Evolutionary conservation across 1,140 invertebrate species (phyloP).

Genomic region (Diachasma alloeum): DNA sequence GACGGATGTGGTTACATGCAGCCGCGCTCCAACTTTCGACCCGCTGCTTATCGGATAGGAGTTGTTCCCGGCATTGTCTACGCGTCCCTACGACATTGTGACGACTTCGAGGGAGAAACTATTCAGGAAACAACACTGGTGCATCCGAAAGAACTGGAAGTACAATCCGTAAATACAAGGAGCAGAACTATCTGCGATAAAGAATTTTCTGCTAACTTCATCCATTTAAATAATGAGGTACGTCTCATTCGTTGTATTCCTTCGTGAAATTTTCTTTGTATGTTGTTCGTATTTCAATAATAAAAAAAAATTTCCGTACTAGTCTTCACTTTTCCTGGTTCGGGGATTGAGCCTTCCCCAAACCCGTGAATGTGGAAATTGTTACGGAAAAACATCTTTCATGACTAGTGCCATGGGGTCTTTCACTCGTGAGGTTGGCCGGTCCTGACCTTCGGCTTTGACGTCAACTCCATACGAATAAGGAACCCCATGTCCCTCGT

Average conservation of each 20-base stretch:
- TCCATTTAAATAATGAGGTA: conserved; percentile 13
- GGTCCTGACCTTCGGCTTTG: too few relatives aligned
- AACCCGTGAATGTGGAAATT: too few relatives aligned
- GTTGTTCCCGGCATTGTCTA: conserved; percentile 44
- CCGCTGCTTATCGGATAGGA: conserved; percentile 42
- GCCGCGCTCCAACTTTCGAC: conserved; percentile 49
- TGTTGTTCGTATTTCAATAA: background rate
- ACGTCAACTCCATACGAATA: too few relatives aligned
- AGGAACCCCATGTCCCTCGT: too few relatives aligned
- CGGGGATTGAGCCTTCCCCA: too few relatives aligned
- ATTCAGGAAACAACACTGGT: conserved; percentile 38
- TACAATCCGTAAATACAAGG: conserved; percentile 21
- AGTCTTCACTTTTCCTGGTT: too few relatives aligned
- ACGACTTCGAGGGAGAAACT: conserved; percentile 44
- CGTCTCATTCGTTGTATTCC: too few relatives aligned
- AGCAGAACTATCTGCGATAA: background rate
- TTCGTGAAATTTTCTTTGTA: background rate
- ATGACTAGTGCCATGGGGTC: too few relatives aligned
- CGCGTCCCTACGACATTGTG: conserved; percentile 41
- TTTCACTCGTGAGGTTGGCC: too few relatives aligned
- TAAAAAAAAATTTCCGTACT: too few relatives aligned
- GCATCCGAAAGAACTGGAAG: conserved; percentile 27
- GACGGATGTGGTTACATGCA: conserved; percentile 59
- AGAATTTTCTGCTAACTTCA: conserved; percentile 1
- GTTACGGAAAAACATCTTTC: too few relatives aligned